These are phyloP conservation scores for Neosilurus hyrtlii DNA, from an alignment of 2,797 vertebrate genomes.

Conservation along the genomic window DNA sequence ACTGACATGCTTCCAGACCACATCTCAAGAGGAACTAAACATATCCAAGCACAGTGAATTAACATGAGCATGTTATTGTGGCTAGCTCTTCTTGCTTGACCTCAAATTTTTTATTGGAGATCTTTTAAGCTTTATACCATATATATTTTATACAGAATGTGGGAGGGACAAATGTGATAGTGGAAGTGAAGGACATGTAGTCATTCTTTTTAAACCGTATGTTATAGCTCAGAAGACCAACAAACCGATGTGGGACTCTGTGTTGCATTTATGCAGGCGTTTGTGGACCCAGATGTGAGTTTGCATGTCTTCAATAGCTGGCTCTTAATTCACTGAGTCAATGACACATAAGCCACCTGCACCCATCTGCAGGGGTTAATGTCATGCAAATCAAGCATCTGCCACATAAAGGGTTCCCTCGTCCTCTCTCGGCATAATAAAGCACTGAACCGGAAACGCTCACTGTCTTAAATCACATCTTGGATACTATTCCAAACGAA, in stretches of 20 bases:
- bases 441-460: neutral
- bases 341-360: slow-evolving; percentile 31
- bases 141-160: neutral
- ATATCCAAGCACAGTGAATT: neutral
- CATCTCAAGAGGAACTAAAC: neutral
- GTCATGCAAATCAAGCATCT: slow-evolving; percentile 51
- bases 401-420: slow-evolving; percentile 6
- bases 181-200: neutral
- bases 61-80: neutral
- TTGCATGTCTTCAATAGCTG: slow-evolving; percentile 9
- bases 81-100: neutral
- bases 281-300: neutral
- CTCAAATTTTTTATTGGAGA: neutral
- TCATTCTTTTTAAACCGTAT: neutral
- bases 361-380: slow-evolving; percentile 21
- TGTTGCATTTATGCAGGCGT: neutral
- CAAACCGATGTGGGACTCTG: neutral
- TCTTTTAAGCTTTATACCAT: neutral
- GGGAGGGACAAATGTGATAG: neutral
- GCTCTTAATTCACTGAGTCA: slow-evolving; percentile 2
- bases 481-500: neutral
- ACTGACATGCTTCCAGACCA: neutral
- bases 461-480: neutral
- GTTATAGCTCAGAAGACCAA: neutral
- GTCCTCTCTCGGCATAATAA: neutral